phyloP scores from a whole-genome alignment of 2,888 invertebrate species.

The Eilema griseolum region DNA sequence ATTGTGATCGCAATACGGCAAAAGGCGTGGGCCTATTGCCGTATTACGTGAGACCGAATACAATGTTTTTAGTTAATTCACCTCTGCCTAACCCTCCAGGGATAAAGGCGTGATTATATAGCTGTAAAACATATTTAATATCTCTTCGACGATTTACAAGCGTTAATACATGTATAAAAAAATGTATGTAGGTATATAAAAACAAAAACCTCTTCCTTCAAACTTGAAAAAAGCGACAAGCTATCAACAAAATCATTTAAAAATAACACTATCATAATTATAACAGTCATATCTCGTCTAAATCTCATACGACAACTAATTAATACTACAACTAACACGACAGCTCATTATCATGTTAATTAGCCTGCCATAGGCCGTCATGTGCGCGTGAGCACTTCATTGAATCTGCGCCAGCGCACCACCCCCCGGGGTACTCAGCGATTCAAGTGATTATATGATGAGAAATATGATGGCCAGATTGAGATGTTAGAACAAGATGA shows the following conservation, averaged over 20 bases:
- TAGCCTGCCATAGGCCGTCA: conserved; percentile 35
- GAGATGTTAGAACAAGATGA: conserved; percentile 13
- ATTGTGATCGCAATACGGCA: too few species aligned
- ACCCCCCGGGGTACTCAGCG: conserved; percentile 16
- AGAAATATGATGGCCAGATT: conserved; percentile 8
- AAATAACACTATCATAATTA: conserved; percentile 5
- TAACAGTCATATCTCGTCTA: conserved; percentile 6
- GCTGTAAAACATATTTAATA: too few species aligned
- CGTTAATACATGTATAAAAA: too few species aligned
- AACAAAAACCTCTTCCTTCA: too few species aligned
- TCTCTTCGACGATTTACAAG: too few species aligned
- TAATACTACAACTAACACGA: conserved; percentile 23
- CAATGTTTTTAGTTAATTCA: too few species aligned
- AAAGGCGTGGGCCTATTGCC: too few species aligned
- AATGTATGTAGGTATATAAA: too few species aligned
- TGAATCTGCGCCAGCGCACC: conserved; percentile 29
- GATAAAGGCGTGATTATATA: too few species aligned
- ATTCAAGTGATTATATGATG: conserved; percentile 18
- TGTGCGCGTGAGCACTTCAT: conserved; percentile 44
- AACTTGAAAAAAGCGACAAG: background rate
- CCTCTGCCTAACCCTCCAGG: too few species aligned
- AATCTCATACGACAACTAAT: conserved; percentile 23
- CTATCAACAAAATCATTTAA: conserved; percentile 4
- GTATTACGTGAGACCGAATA: too few species aligned
- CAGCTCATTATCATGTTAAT: conserved; percentile 43